Percentiles rank a stretch among this genome's conserved stretches.
Evolutionary conservation across 2,888 invertebrate genomes (phyloP).

Genomic region (Ochropleura plecta): DNA sequence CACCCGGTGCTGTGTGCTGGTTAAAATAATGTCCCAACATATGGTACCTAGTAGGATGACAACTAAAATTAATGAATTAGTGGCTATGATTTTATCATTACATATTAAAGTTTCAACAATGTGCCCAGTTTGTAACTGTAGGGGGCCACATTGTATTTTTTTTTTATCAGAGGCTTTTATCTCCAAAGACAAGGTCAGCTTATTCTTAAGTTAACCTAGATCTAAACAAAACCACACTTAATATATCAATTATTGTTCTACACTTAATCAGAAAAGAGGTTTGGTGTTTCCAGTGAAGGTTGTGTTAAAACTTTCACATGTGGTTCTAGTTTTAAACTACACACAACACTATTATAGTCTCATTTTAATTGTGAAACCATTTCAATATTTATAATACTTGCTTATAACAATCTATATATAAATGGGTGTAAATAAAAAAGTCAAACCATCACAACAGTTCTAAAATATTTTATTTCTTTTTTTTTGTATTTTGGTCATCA

Average conservation of each 20-base stretch:
- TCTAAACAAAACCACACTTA: no score
- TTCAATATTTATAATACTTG: neutral
- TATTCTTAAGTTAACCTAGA: no score
- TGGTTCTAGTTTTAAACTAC: no score
- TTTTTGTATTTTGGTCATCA: slow-evolving; percentile 21
- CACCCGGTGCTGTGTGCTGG: neutral
- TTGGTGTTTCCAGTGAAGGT: no score
- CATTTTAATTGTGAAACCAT: neutral
- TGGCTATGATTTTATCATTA: neutral
- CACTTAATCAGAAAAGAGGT: no score
- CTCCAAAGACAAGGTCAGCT: no score
- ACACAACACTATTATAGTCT: no score
- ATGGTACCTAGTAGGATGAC: neutral
- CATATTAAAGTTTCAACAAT: neutral
- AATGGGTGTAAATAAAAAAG: slow-evolving; percentile 35
- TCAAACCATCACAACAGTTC: slow-evolving; percentile 2
- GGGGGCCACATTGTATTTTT: neutral
- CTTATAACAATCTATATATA: neutral
- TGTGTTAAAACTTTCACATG: no score
- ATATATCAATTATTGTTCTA: no score
- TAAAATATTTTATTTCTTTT: slow-evolving; percentile 44
- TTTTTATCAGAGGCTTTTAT: no score
- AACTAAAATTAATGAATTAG: neutral
- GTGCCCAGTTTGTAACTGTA: neutral
- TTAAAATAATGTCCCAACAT: neutral